A percentile compares a stretch with the other conserved stretches of the same genome.
Evolutionary conservation across 2,797 vertebrate species (phyloP).

Genomic region (Argentina silus): DNA sequence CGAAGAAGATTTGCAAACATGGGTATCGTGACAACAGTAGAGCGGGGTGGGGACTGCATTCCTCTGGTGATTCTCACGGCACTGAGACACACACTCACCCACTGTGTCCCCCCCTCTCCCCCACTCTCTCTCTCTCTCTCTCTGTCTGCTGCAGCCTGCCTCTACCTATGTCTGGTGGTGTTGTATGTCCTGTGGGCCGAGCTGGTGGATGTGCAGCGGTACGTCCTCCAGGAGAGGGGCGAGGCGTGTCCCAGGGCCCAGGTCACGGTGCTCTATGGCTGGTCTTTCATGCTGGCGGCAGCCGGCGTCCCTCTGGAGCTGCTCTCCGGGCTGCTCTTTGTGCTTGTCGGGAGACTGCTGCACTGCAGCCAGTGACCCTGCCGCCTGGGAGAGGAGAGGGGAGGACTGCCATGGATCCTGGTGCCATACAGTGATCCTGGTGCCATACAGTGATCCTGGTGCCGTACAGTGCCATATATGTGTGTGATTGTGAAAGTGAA

Average conservation of each 20-base stretch:
- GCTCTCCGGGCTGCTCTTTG: conserved; percentile 84
- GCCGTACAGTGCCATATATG: too few relatives aligned
- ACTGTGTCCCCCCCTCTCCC: conserved; percentile 8
- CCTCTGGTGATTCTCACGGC: conserved; percentile 33
- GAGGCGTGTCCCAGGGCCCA: conserved; percentile 62
- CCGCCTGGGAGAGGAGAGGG: background rate
- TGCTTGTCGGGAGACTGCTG: conserved; percentile 76
- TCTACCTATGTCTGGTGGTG: conserved; percentile 80
- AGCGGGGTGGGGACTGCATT: conserved; percentile 41
- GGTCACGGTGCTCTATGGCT: conserved; percentile 80
- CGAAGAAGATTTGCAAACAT: conserved; percentile 55
- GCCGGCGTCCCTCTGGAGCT: conserved; percentile 82
- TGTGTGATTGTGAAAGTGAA: too few relatives aligned
- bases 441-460: background rate
- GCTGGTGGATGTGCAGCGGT: conserved; percentile 81
- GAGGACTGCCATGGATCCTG: conserved; percentile 11
- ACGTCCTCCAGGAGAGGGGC: conserved; percentile 83
- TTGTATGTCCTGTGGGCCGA: conserved; percentile 90
- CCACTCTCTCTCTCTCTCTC: conserved; percentile 13
- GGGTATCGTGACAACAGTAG: conserved; percentile 37
- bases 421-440: too few relatives aligned
- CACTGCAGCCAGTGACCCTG: conserved; percentile 54
- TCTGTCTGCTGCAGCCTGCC: conserved; percentile 66
- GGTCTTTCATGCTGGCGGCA: conserved; percentile 84
- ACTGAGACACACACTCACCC: background rate